A percentile compares a stretch with the other conserved stretches of the same genome.
Evolutionary conservation across 2,888 invertebrate genomes (phyloP).

Genomic region (Orchesellides sinensis): DNA sequence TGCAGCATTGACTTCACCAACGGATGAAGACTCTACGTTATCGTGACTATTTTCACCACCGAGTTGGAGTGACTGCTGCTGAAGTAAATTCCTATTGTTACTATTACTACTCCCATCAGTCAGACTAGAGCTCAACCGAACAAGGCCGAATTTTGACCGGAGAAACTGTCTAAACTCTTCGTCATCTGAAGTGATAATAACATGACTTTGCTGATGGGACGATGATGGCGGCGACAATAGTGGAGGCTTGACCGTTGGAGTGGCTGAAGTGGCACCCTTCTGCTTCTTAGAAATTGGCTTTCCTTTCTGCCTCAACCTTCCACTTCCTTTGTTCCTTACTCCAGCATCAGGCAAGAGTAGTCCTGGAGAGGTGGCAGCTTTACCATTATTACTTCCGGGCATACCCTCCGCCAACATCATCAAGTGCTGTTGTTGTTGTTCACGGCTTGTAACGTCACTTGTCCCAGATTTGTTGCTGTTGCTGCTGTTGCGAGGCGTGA

Average conservation of each 20-base stretch:
- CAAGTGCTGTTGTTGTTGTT: background rate
- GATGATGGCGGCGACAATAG: too few species aligned
- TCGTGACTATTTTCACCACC: too few species aligned
- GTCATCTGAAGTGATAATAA: conserved; percentile 67
- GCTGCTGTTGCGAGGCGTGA: conserved; percentile 45
- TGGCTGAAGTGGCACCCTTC: conserved; percentile 68
- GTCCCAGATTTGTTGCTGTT: background rate
- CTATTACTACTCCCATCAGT: background rate
- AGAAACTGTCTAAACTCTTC: conserved; percentile 68
- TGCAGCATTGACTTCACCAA: conserved; percentile 30
- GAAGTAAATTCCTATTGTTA: background rate
- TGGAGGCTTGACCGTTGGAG: conserved; percentile 55
- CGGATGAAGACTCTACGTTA: conserved; percentile 11
- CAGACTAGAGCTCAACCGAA: conserved; percentile 35
- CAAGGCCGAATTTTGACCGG: conserved; percentile 61
- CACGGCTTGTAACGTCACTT: too few species aligned
- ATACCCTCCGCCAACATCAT: conserved; percentile 14
- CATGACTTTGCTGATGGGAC: conserved; percentile 59
- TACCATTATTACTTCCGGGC: background rate
- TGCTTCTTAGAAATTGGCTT: conserved; percentile 70
- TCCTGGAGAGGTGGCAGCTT: background rate
- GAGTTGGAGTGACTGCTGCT: background rate
- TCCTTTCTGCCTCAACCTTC: conserved; percentile 52
- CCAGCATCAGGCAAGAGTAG: too few species aligned
- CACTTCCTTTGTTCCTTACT: conserved; percentile 26